These are phyloP conservation scores for Dolichotis patagonum DNA, from an alignment of 2,113 vertebrate genomes.

Conservation along the genomic window DNA sequence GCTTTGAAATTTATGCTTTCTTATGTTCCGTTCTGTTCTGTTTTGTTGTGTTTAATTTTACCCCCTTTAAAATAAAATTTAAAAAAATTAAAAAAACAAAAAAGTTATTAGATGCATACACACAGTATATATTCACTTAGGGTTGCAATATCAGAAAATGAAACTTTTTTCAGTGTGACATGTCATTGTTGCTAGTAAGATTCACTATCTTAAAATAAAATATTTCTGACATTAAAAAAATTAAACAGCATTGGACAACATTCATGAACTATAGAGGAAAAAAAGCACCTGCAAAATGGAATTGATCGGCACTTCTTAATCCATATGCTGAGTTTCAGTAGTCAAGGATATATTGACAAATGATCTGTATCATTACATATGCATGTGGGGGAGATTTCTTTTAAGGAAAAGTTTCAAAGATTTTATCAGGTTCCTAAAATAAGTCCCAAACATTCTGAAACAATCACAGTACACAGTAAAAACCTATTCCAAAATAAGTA, in stretches of 20 bases:
- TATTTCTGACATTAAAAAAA: too few species aligned
- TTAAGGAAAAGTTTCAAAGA: slow-evolving; percentile 24
- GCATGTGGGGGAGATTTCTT: neutral
- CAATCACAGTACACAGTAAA: neutral
- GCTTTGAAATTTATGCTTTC: too few species aligned
- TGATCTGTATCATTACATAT: neutral
- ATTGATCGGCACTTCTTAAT: neutral
- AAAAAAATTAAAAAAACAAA: too few species aligned
- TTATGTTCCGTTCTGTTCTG: too few species aligned
- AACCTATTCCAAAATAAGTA: slow-evolving; percentile 8
- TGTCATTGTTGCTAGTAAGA: too few species aligned
- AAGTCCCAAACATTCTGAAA: neutral
- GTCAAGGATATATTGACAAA: slow-evolving; percentile 28
- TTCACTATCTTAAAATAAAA: too few species aligned
- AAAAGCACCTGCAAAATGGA: slow-evolving; percentile 27
- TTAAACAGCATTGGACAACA: neutral
- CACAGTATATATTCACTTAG: too few species aligned
- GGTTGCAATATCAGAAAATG: too few species aligned
- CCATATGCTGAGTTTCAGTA: neutral
- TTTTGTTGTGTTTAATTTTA: too few species aligned
- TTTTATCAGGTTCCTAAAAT: slow-evolving; percentile 26
- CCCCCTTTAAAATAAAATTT: too few species aligned
- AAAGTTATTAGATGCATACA: too few species aligned
- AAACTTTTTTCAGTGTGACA: too few species aligned
- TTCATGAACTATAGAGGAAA: neutral